Conservation (phyloP, 2,797 vertebrate species). For the Coregonus sp. region DNA sequence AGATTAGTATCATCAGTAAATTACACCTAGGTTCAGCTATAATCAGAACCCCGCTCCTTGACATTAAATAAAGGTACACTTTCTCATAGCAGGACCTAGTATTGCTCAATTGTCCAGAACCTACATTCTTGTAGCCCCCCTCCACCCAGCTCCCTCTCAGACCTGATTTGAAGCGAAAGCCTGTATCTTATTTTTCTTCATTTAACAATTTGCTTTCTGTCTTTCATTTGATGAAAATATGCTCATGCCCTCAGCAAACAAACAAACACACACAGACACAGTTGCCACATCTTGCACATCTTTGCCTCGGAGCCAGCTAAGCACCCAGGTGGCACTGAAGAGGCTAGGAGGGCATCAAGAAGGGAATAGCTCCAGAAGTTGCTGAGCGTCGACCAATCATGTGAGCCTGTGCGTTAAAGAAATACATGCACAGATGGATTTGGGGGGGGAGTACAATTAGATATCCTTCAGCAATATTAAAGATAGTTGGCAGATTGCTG, state of each 20-base stretch:
- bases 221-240: conserved; percentile 51
- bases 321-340: conserved; percentile 75
- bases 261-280: conserved; percentile 25
- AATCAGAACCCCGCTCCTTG: conserved; percentile 38
- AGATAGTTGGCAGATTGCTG: conserved; percentile 29
- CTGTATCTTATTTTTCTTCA: conserved; percentile 37
- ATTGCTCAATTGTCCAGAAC: not conserved
- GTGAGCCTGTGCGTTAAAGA: conserved; percentile 52
- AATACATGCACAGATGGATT: conserved; percentile 67
- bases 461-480: conserved; percentile 52
- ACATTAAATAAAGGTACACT: not conserved
- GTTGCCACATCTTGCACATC: conserved; percentile 56
- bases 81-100: not conserved
- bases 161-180: not conserved
- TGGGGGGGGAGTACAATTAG: conserved; percentile 42
- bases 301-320: conserved; percentile 64
- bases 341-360: conserved; percentile 55
- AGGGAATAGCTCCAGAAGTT: conserved; percentile 54
- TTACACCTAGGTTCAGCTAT: conserved; percentile 60
- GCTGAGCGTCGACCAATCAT: conserved; percentile 63
- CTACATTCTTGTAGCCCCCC: conserved; percentile 12
- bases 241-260: conserved; percentile 60
- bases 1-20: conserved; percentile 69
- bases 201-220: conserved; percentile 43
- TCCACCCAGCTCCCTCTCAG: not conserved